Conservation (phyloP, 1,140 invertebrate species). For the Monochamus saltuarius region DNA sequence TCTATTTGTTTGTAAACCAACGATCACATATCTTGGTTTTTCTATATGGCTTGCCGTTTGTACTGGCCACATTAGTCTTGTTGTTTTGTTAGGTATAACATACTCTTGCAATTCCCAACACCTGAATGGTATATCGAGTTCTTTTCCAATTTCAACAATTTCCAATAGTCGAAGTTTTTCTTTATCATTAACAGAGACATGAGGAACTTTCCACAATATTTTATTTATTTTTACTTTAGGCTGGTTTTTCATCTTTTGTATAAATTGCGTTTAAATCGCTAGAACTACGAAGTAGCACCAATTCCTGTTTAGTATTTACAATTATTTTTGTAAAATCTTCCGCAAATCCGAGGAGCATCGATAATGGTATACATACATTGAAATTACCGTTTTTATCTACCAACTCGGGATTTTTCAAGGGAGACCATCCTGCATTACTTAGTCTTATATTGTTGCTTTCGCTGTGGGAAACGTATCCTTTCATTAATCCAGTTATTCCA, state of each 20-base stretch:
- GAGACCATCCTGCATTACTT: constrained; percentile 6
- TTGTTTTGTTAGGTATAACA: constrained; percentile 31
- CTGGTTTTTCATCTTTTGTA: neutral
- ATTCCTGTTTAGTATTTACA: constrained; percentile 12
- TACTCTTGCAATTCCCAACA: constrained; percentile 44
- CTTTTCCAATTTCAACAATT: constrained; percentile 20
- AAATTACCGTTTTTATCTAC: constrained; percentile 2
- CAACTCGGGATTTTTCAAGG: neutral
- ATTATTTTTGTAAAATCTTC: constrained; percentile 18
- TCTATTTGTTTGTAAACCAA: neutral
- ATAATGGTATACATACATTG: constrained; percentile 12
- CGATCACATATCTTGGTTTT: constrained; percentile 22
- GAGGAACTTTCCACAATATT: constrained; percentile 14
- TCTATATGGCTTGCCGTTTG: constrained; percentile 22
- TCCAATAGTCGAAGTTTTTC: neutral
- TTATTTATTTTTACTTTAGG: constrained; percentile 12
- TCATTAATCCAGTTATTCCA: neutral
- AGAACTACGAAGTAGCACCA: constrained; percentile 11
- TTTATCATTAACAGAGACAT: too few species aligned
- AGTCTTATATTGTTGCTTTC: neutral
- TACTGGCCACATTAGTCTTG: constrained; percentile 31
- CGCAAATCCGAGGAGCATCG: constrained; percentile 9
- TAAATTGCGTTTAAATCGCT: constrained; percentile 9
- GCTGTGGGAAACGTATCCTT: constrained; percentile 1
- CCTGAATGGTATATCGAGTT: constrained; percentile 37